phyloP scores from a whole-genome alignment of 2,888 invertebrate species.

The Thera obeliscata region DNA sequence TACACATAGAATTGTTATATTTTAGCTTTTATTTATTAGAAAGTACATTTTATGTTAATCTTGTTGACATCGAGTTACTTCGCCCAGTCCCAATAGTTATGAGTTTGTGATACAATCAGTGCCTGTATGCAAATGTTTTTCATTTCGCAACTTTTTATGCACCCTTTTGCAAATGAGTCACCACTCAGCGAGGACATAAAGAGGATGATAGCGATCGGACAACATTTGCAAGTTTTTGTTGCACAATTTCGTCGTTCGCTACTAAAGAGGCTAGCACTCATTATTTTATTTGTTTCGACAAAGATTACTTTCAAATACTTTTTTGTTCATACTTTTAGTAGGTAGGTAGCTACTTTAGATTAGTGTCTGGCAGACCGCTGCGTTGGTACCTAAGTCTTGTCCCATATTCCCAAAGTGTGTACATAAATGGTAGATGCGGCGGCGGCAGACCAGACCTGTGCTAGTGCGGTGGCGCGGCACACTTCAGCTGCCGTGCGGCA shows the following conservation, averaged over 20 bases:
- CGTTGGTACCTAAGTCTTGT: conserved; percentile 1
- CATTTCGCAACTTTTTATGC: conserved; percentile 12
- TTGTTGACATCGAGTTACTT: conserved; percentile 9
- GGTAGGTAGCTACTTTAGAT: too few relatives aligned
- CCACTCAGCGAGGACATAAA: conserved; percentile 5
- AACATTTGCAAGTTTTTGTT: conserved; percentile 1
- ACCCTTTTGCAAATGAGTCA: conserved; percentile 21
- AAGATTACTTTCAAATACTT: too few relatives aligned
- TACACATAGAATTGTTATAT: background rate
- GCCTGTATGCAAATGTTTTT: conserved; percentile 5
- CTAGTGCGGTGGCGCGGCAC: conserved; percentile 8
- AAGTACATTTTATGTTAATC: background rate
- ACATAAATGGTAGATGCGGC: conserved; percentile 6
- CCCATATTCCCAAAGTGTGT: background rate
- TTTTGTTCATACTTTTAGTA: too few relatives aligned
- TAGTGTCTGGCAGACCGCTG: background rate
- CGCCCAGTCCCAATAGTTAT: background rate
- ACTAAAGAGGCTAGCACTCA: background rate
- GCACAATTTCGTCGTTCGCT: background rate
- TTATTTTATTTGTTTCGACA: too few relatives aligned
- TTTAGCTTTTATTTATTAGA: background rate
- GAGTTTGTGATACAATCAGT: conserved; percentile 13
- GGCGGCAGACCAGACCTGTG: conserved; percentile 10
- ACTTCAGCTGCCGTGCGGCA: background rate
- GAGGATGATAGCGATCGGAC: conserved; percentile 10